Base-by-base conservation (phyloP, 2,797 vertebrate genomes). In the Anas georgica region DNA sequence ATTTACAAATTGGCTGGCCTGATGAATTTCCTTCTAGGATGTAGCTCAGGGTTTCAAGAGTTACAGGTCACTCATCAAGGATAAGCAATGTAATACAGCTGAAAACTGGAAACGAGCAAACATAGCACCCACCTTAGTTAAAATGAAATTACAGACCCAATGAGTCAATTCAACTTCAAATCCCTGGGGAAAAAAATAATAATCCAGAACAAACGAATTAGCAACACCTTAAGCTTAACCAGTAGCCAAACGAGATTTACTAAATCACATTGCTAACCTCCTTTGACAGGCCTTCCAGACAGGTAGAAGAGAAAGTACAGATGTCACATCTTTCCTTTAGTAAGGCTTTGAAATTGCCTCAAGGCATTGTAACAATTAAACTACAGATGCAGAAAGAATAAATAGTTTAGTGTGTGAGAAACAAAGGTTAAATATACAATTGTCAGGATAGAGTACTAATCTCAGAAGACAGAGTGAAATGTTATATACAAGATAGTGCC, bases 171-270 rank as follows among this genome's bases (percentile, higher is more conserved):
- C 33, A 72, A 62, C 41, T 70, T 85, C 68, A 68, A 17, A 91
- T 39, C 80, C 64, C 45, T 14, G 15, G 14, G 31, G 28, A 78
- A 93, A 85, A 18, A 45, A 48, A 23, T 35, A 35, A 35, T 35
- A 83, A 92, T 37, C 45, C 76, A 78, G 43, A 91, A 75, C 10
- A 68, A 73, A 89, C 64, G 43, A 80, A 74, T 66, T 72, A 89
- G 79, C 73, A 88, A 68, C 82, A 87, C 62, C 56, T 87, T 58
- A 90, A 94, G 72, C 70, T 81, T 63, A 92, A 88, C 45, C n/a
- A 72, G 72, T 0, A 83, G 69, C 31, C 37, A 45, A 80, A 85
- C 68, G 64, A 83, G 79, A 80, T 94, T 72, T 89, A 45, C 80
- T 80, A 83, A 87, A 77, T 70, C 64, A 60, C 20, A 29, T 45